These are phyloP conservation scores for Apogon talboti DNA, from an alignment of 2,797 vertebrate species.

Conservation along the genomic window DNA sequence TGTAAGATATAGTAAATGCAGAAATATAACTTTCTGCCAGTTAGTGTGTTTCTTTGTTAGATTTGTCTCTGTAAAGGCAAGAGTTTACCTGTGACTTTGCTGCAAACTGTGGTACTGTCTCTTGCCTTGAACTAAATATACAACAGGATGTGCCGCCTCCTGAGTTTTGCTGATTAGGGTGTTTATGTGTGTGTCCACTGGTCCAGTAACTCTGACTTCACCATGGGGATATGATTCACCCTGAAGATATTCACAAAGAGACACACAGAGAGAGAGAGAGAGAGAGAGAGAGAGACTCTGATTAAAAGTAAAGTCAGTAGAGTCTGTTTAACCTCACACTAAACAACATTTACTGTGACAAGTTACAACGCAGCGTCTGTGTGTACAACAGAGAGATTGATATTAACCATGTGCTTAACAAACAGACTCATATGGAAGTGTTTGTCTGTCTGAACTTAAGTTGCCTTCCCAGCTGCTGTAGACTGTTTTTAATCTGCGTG, in stretches of 20 bases:
- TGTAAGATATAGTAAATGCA: too few species aligned
- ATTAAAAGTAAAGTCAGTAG: slow-evolving; percentile 18
- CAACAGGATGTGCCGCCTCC: slow-evolving; percentile 68
- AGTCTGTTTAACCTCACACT: slow-evolving; percentile 40
- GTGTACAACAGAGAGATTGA: slow-evolving; percentile 1
- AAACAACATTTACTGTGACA: slow-evolving; percentile 37
- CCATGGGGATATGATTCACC: slow-evolving; percentile 66
- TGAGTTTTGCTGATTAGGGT: slow-evolving; percentile 65
- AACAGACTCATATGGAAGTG: slow-evolving; percentile 22
- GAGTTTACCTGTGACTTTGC: background rate
- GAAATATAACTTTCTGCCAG: background rate
- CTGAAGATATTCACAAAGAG: slow-evolving; percentile 48
- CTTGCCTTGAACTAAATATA: slow-evolving; percentile 30
- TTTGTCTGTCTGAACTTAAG: slow-evolving; percentile 47
- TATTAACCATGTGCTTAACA: slow-evolving; percentile 11
- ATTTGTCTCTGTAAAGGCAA: background rate
- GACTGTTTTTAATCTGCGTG: slow-evolving; percentile 32
- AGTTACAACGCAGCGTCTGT: slow-evolving; percentile 11
- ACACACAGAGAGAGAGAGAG: slow-evolving; percentile 27
- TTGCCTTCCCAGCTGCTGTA: slow-evolving; percentile 49
- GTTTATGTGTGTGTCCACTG: slow-evolving; percentile 33
- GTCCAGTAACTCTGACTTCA: slow-evolving; percentile 48
- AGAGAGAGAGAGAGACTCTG: slow-evolving; percentile 30
- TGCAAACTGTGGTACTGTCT: background rate
- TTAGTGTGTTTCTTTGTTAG: background rate